These are phyloP conservation scores for Eueremaeus valkanovi DNA, from an alignment of 2,888 invertebrate species.

Conservation along the genomic window DNA sequence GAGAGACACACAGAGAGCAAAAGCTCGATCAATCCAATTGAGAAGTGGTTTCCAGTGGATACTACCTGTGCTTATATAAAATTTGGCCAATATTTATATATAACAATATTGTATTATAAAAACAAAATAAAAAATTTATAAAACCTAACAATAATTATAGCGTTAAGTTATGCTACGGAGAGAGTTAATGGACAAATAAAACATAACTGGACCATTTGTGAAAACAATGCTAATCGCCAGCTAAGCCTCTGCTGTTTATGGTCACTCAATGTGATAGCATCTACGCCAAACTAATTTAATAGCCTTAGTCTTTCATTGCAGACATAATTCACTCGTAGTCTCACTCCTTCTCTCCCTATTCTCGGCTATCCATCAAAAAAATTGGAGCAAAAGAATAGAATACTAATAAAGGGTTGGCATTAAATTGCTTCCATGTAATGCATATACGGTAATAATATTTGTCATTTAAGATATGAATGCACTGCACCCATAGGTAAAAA, in stretches of 20 bases:
- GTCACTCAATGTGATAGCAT: neutral
- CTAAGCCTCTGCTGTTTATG: neutral
- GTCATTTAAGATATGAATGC: conserved; percentile 25
- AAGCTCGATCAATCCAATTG: no score
- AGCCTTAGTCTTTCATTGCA: neutral
- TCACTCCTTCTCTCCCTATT: neutral
- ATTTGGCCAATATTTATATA: conserved; percentile 22
- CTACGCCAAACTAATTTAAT: neutral
- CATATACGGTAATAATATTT: conserved; percentile 15
- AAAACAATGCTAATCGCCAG: neutral
- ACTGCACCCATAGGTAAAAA: neutral
- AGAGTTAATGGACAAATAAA: neutral
- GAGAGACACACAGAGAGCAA: neutral
- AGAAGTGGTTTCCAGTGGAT: conserved; percentile 30
- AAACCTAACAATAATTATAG: neutral
- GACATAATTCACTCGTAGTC: neutral
- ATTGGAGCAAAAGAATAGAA: neutral
- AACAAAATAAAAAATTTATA: neutral
- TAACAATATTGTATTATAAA: conserved; percentile 6
- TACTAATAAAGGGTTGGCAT: conserved; percentile 25
- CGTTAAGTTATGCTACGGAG: neutral
- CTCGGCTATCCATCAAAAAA: neutral
- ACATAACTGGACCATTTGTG: neutral
- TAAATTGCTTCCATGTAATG: neutral
- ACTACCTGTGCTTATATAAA: conserved; percentile 23